These are phyloP conservation scores for Coturnix japonica DNA, from an alignment of 2,113 vertebrate genomes.

Conservation along the genomic window DNA sequence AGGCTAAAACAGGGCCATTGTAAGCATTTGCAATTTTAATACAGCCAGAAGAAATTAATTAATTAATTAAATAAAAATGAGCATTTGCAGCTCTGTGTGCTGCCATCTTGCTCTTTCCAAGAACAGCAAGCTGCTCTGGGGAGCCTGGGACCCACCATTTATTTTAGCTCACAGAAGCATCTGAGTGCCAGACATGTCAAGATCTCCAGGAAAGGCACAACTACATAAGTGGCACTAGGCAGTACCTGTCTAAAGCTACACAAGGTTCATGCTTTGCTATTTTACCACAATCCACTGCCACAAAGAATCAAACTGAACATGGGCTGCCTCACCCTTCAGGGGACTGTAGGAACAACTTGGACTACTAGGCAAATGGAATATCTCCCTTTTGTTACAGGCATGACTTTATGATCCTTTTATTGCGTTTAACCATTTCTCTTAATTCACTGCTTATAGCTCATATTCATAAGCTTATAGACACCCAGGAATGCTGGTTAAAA, in stretches of 20 bases:
- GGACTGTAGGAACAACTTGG: not conserved
- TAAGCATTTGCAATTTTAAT: not conserved
- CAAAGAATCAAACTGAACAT: not conserved
- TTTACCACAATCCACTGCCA: not conserved
- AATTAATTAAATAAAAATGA: not conserved
- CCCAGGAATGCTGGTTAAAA: not conserved
- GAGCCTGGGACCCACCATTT: not conserved
- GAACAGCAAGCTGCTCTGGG: constrained; percentile 11
- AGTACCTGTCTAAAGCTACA: not conserved
- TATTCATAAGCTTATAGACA: not conserved
- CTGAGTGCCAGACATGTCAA: not conserved
- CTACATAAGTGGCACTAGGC: not conserved
- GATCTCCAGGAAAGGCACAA: not conserved
- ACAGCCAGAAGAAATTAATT: not conserved
- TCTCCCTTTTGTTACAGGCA: not conserved
- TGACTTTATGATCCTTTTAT: not conserved
- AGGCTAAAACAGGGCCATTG: not conserved
- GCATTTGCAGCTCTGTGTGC: not conserved
- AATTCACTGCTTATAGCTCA: not conserved
- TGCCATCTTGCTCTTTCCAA: not conserved
- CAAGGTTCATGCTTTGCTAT: not conserved
- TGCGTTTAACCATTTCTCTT: not conserved
- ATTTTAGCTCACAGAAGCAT: not conserved
- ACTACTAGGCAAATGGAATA: not conserved
- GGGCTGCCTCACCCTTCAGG: not conserved